A percentile compares a stretch with the other conserved stretches of the same genome.
Evolutionary conservation across 2,888 invertebrate species (phyloP).

Genomic region (Eurytoma californica): DNA sequence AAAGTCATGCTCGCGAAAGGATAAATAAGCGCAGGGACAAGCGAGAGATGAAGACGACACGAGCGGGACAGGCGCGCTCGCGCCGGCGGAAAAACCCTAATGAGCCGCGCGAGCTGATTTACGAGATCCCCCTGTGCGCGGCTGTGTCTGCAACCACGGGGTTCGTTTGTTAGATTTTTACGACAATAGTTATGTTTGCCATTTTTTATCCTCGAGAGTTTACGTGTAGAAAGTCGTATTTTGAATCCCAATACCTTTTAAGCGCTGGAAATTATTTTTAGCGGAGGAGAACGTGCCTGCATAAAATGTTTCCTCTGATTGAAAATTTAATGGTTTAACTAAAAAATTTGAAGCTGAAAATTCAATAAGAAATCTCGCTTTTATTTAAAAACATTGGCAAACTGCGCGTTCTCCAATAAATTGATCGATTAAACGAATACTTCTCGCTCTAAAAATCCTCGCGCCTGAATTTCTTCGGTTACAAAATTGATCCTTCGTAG

Average conservation of each 20-base stretch:
- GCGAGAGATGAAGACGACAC: constrained; percentile 34
- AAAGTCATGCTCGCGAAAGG: neutral
- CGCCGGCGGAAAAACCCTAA: constrained; percentile 2
- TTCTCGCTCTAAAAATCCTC: too few relatives aligned
- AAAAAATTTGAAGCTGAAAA: too few relatives aligned
- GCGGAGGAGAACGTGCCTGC: too few relatives aligned
- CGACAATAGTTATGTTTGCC: neutral
- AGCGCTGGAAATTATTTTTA: too few relatives aligned
- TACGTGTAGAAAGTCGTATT: constrained; percentile 5
- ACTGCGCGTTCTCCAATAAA: too few relatives aligned
- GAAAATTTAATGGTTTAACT: too few relatives aligned
- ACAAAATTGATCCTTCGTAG: too few relatives aligned
- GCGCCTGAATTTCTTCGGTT: too few relatives aligned
- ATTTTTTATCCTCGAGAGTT: neutral
- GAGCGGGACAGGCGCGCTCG: neutral
- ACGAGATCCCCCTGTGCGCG: neutral
- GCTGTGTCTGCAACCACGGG: neutral
- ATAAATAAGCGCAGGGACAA: constrained; percentile 1
- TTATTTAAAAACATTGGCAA: too few relatives aligned
- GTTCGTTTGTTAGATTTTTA: constrained; percentile 6
- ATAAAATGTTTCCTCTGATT: too few relatives aligned
- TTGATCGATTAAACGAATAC: too few relatives aligned
- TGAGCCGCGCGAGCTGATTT: constrained; percentile 14
- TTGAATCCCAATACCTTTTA: neutral
- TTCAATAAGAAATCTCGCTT: too few relatives aligned